Base-by-base conservation (phyloP, 1,140 invertebrate species). In the Cephus cinctus region DNA sequence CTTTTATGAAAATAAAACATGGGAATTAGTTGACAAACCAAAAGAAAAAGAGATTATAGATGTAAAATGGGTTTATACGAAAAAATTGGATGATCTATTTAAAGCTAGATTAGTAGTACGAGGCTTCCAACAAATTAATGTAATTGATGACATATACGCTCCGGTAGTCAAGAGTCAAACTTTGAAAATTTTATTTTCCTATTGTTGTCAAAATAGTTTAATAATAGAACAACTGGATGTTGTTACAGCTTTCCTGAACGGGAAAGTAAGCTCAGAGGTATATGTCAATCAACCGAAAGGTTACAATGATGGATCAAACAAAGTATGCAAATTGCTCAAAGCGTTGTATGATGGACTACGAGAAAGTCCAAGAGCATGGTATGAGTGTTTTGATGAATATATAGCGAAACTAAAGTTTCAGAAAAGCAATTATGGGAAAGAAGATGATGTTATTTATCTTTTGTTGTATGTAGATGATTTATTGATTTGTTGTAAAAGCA, bases 211-310 rank as follows among this genome's bases (percentile, higher is more conserved):
- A n/a, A n/a, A n/a, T n/a, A n/a, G n/a, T n/a, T n/a, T n/a, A n/a
- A n/a, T 54, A 4, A 50, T 66, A 0, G 19, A 31, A 1, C 61
- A 70, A 27, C 51, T 71, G 32, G 71, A 76, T 50, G 57, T 73
- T 12, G 46, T 50, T 43, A 65, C 59, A 40, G 61, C 8, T 47
- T 74, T 61, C 31, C n/a, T n/a, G n/a, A n/a, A n/a, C n/a, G n/a
- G n/a, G n/a, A n/a, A n/a, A n/a, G n/a, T n/a, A n/a, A n/a, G n/a
- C n/a, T n/a, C n/a, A n/a, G n/a, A n/a, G n/a, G n/a, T n/a, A n/a
- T n/a, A n/a, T n/a, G n/a, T n/a, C n/a, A n/a, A n/a, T n/a, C n/a
- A n/a, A n/a, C n/a, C n/a, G n/a, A n/a, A n/a, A n/a, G n/a, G n/a
- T n/a, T 64, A 45, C 44, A 27, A 45, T 8, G 35, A 43, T 40